Evolutionary conservation across 2,797 vertebrate genomes (phyloP).

Genomic region (Cryptoblepharus egeriae): DNA sequence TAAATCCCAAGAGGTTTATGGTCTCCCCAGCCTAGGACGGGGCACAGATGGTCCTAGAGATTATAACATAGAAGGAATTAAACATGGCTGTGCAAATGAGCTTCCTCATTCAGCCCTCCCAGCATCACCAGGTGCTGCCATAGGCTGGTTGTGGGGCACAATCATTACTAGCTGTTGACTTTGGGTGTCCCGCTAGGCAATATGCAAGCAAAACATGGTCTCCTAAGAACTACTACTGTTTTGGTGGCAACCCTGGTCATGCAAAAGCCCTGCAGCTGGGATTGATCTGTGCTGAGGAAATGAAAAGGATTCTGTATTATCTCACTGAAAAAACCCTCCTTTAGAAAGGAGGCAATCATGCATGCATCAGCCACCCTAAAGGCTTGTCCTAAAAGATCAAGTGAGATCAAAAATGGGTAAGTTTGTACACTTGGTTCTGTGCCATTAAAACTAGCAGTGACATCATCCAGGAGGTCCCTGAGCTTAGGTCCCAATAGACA

Average conservation of each 20-base stretch:
- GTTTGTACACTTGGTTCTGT: not conserved
- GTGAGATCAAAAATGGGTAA: not conserved
- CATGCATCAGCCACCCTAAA: not conserved
- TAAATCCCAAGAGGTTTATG: slow-evolving; percentile 61
- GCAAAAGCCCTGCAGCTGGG: slow-evolving; percentile 2
- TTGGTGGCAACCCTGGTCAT: not conserved
- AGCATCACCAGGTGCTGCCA: not conserved
- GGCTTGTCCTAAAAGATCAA: not conserved
- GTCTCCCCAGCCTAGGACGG: slow-evolving; percentile 35
- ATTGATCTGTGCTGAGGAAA: not conserved
- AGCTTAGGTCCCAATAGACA: not conserved
- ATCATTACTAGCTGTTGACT: slow-evolving; percentile 26
- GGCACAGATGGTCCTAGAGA: slow-evolving; percentile 68
- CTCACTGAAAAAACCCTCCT: not conserved
- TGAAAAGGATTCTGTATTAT: not conserved
- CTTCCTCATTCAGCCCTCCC: slow-evolving; percentile 38
- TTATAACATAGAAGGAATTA: slow-evolving; percentile 68
- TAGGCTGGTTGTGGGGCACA: not conserved
- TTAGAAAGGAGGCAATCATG: not conserved
- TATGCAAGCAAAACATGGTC: not conserved
- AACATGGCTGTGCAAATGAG: slow-evolving; percentile 54
- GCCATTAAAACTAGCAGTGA: not conserved
- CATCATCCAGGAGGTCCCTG: not conserved
- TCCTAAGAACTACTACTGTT: not conserved
- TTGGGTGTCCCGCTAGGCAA: not conserved